Evolutionary conservation across 2,113 vertebrate species (phyloP), one percentile per base, ranked within the genome.

Genomic region (Leiothrix lutea): DNA sequence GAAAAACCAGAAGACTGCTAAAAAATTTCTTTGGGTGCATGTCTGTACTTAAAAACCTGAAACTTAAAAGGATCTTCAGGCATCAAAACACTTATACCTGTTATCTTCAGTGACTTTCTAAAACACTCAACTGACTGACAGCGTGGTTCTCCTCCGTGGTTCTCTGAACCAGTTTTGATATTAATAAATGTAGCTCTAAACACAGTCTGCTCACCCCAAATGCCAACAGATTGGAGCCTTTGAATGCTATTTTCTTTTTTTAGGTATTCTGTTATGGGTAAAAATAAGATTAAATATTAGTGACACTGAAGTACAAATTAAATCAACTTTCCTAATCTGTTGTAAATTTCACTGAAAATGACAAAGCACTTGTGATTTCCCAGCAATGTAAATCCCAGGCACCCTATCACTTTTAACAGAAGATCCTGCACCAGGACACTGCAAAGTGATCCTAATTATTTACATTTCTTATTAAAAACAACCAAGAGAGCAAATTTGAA

Each of bases 381-480:
- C 62, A 51, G 51, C 69, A 85, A 16, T 72, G 44, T 36, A 53
- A 94, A 47, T 70, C 42, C 79, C 53, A 42, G 56, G 35, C 51
- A 56, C 42, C 16, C 38, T 91, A 57, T 94, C 88, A 35, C 26
- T 56, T 21, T 56, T 90, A 69, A 70, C 54, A 95, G 75, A 87
- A 89, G 77, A 77, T 91, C 25, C 29, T 82, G 85, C 95, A 89
- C 65, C 19, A 54, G 87, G 82, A 86, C 85, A 36, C 53, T 72
- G 64, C 94, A 93, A 77, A 94, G 83, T 25, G 69, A 88, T 79
- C 78, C 79, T 44, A 38, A 54, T 86, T 96, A 95, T 97, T 98
- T 97, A 94, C 80, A 97, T 93, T 97, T 97, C 95, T 79, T 40
- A 60, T 81, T 79, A 75, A 77, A 95, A 96, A 88, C 89, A 97